Percentiles rank a stretch among this genome's conserved stretches.
phyloP scores from a whole-genome alignment of 2,888 invertebrate species.

The Mesoligia furuncula region DNA sequence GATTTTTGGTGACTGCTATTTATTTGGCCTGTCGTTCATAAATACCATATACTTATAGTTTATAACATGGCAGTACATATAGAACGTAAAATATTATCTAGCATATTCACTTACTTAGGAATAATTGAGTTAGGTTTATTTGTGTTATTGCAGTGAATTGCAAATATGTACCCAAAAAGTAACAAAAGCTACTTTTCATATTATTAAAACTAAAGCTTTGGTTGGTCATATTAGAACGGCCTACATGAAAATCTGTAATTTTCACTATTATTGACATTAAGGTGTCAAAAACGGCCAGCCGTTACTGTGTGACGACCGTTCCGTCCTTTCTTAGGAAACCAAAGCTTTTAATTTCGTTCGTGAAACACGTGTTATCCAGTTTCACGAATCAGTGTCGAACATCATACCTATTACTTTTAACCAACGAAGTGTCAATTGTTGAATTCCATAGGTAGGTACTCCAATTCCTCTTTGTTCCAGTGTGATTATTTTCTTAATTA shows the following conservation, averaged over 20 bases:
- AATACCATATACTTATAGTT: conserved; percentile 40
- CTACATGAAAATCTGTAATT: too few species aligned
- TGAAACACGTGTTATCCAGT: neutral
- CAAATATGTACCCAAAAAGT: neutral
- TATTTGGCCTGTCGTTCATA: conserved; percentile 61
- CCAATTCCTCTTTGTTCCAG: neutral
- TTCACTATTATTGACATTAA: neutral
- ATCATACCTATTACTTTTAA: neutral
- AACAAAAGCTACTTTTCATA: neutral
- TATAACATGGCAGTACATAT: conserved; percentile 19
- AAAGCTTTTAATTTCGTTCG: neutral
- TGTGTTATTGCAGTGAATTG: neutral
- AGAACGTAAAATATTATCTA: conserved; percentile 14
- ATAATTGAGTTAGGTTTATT: neutral
- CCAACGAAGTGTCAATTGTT: too few species aligned
- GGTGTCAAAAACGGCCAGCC: neutral
- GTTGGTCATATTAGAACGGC: neutral
- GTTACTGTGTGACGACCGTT: neutral
- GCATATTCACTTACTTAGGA: neutral
- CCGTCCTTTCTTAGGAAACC: neutral
- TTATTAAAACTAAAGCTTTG: neutral
- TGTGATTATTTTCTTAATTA: neutral
- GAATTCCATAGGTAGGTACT: neutral
- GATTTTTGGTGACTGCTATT: conserved; percentile 72
- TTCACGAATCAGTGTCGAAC: neutral